A percentile compares a stretch with the other conserved stretches of the same genome.
Evolutionary conservation across 2,113 vertebrate species (phyloP).

Genomic region (Setophaga kirtlandii): DNA sequence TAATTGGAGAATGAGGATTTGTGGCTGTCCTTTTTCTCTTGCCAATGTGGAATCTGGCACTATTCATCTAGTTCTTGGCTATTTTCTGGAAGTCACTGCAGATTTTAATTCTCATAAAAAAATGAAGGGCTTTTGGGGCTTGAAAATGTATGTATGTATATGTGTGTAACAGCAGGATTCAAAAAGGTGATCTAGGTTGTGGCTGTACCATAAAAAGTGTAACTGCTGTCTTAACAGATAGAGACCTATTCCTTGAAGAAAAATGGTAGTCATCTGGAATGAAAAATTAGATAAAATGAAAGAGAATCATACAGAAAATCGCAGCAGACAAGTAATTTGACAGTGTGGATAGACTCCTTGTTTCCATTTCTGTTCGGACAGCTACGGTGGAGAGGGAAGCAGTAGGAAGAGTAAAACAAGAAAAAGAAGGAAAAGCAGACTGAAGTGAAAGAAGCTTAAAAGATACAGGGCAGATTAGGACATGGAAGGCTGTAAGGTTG

Average conservation of each 20-base stretch:
- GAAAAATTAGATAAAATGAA: neutral
- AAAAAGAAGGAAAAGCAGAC: neutral
- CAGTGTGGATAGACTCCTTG: neutral
- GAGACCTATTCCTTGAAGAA: neutral
- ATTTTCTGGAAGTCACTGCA: neutral
- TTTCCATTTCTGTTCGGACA: neutral
- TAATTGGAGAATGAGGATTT: neutral
- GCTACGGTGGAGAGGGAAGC: neutral
- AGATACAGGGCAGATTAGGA: neutral
- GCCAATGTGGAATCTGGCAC: neutral
- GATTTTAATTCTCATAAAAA: neutral
- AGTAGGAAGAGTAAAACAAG: neutral
- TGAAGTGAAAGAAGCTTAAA: neutral
- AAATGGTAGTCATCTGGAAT: neutral
- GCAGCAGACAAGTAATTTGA: neutral
- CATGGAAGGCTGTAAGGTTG: neutral
- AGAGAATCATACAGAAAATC: neutral
- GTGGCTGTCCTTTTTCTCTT: neutral
- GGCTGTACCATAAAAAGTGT: neutral
- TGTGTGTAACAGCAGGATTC: neutral
- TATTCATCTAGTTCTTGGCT: neutral
- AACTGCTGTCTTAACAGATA: neutral
- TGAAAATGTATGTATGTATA: neutral
- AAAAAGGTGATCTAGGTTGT: neutral
- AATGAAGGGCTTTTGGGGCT: neutral